Evolutionary conservation across 2,113 vertebrate genomes (phyloP).

Genomic region (Salvelinus fontinalis): DNA sequence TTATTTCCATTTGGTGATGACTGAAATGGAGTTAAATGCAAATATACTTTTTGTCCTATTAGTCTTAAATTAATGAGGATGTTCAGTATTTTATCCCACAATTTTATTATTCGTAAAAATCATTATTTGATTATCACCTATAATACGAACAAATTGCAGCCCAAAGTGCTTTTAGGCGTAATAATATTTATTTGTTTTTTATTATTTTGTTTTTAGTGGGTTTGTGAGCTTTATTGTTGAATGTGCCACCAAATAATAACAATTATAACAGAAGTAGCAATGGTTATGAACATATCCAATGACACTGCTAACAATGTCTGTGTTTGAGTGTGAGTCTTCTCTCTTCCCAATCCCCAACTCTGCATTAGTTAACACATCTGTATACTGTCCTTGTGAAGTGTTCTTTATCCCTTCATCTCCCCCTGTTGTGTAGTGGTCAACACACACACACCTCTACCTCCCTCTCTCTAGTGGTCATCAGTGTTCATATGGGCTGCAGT

Average conservation of each 20-base stretch:
- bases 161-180: too few relatives aligned
- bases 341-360: neutral
- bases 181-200: too few relatives aligned
- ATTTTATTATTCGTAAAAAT: neutral
- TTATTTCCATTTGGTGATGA: conserved; percentile 1
- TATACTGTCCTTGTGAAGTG: neutral
- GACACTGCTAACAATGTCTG: neutral
- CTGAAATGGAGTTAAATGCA: neutral
- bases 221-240: too few relatives aligned
- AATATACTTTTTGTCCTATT: too few relatives aligned
- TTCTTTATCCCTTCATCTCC: neutral
- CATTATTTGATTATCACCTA: too few relatives aligned
- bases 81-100: neutral
- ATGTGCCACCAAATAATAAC: too few relatives aligned
- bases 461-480: neutral
- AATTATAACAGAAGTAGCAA: neutral
- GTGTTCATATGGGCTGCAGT: conserved; percentile 8
- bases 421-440: conserved; percentile 2
- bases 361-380: neutral
- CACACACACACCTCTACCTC: neutral
- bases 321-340: neutral
- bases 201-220: too few relatives aligned
- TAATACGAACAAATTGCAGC: too few relatives aligned
- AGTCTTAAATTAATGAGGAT: neutral
- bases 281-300: neutral